A percentile compares a stretch with the other conserved stretches of the same genome.
These are phyloP conservation scores for Pterostichus niger DNA, from an alignment of 2,888 invertebrate genomes.

Conservation along the genomic window DNA sequence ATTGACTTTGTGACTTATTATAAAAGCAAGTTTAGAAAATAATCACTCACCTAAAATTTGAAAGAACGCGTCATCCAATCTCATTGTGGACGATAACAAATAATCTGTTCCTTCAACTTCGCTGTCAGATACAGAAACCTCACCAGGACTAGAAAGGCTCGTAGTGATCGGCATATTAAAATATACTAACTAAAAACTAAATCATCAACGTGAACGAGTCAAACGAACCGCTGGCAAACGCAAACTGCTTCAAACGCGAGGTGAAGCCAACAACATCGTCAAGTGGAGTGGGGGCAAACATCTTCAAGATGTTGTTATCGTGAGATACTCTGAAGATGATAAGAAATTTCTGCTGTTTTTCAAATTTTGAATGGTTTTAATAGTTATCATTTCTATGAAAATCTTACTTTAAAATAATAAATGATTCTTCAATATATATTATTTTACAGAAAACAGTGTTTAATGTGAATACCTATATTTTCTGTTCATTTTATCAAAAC, in stretches of 20 bases:
- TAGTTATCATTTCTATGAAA: too few relatives aligned
- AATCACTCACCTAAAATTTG: conserved; percentile 81
- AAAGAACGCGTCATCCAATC: conserved; percentile 82
- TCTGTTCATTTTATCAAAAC: too few relatives aligned
- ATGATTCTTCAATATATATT: too few relatives aligned
- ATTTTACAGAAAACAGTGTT: too few relatives aligned
- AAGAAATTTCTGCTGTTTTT: not conserved
- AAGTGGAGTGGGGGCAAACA: conserved; percentile 5
- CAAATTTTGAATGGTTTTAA: not conserved
- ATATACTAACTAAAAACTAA: conserved; percentile 37
- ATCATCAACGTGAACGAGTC: not conserved
- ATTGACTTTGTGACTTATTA: too few relatives aligned
- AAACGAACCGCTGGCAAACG: conserved; percentile 20
- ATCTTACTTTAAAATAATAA: too few relatives aligned
- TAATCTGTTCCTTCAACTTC: conserved; percentile 83
- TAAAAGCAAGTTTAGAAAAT: too few relatives aligned
- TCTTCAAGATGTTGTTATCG: conserved; percentile 26
- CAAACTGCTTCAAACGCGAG: conserved; percentile 59
- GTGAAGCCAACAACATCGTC: conserved; percentile 59
- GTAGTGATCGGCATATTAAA: conserved; percentile 72
- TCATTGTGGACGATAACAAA: conserved; percentile 82
- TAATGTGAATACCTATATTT: too few relatives aligned
- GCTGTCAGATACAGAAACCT: conserved; percentile 75
- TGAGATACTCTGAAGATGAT: not conserved
- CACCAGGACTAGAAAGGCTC: conserved; percentile 73